These are phyloP conservation scores for Diacarnus erythraeanus DNA, from an alignment of 37 sponge, comb jelly and placozoan species.

Conservation along the genomic window DNA sequence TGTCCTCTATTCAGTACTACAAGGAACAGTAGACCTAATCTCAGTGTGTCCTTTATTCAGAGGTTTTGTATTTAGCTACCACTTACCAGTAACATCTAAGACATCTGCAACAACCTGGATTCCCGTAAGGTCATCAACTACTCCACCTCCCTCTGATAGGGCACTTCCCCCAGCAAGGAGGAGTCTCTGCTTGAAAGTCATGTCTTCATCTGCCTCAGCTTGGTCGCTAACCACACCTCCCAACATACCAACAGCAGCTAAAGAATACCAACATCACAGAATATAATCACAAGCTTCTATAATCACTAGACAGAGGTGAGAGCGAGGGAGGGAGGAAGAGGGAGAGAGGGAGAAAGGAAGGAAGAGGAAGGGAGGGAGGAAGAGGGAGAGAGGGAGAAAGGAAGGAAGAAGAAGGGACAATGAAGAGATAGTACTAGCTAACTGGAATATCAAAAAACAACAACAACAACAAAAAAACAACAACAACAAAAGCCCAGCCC, in stretches of 20 bases:
- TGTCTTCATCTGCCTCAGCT: constrained; percentile 46
- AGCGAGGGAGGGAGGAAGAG: no score
- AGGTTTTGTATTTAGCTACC: neutral
- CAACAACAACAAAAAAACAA: no score
- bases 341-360: no score
- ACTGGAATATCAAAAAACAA: no score
- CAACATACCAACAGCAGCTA: constrained; percentile 40
- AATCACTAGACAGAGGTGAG: no score
- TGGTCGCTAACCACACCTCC: constrained; percentile 43
- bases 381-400: no score
- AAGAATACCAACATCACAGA: neutral
- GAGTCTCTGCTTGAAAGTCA: constrained; percentile 45
- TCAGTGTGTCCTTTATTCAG: neutral
- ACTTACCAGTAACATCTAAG: constrained; percentile 34
- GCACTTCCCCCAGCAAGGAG: constrained; percentile 50
- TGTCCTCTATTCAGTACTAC: no score
- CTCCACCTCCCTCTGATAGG: constrained; percentile 12
- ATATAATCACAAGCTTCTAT: no score
- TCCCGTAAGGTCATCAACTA: constrained; percentile 3
- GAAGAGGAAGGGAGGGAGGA: no score
- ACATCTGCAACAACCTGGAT: neutral
- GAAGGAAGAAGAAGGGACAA: no score
- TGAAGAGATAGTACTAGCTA: no score
- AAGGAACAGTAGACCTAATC: neutral
- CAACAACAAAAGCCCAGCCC: no score